A percentile compares a stretch with the other conserved stretches of the same genome.
These are phyloP conservation scores for Stomatorhinus walkeri DNA, from an alignment of 2,797 vertebrate genomes.

Conservation along the genomic window DNA sequence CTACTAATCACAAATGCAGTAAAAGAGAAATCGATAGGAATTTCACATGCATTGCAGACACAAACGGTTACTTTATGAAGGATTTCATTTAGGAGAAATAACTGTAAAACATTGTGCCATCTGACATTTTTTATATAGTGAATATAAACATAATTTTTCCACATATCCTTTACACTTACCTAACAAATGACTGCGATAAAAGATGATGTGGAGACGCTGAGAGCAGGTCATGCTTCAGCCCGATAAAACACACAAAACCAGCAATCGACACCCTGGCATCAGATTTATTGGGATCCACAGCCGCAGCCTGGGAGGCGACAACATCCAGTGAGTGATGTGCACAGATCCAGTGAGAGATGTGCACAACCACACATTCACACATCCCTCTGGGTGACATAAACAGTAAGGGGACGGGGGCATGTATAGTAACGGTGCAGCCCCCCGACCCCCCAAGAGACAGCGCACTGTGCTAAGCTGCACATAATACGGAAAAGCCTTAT, in stretches of 20 bases:
- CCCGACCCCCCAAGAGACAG: neutral
- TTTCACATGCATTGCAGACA: neutral
- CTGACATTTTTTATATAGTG: neutral
- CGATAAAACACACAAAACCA: neutral
- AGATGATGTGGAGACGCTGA: neutral
- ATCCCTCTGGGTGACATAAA: neutral
- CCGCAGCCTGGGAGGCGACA: neutral
- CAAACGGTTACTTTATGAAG: neutral
- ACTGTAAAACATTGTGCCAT: neutral
- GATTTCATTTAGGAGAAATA: neutral
- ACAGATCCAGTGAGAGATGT: neutral
- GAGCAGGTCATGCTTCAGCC: neutral
- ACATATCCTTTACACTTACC: neutral
- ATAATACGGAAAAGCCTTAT: neutral
- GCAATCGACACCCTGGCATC: neutral
- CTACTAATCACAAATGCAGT: neutral
- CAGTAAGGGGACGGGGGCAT: neutral
- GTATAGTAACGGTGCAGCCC: neutral
- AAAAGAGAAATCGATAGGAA: neutral
- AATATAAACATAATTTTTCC: neutral
- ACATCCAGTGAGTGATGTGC: neutral
- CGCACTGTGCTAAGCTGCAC: neutral
- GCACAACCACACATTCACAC: neutral
- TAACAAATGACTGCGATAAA: neutral
- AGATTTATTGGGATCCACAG: neutral